These are phyloP conservation scores for Pangasianodon gigas DNA, from an alignment of 2,113 vertebrate genomes.

Conservation along the genomic window DNA sequence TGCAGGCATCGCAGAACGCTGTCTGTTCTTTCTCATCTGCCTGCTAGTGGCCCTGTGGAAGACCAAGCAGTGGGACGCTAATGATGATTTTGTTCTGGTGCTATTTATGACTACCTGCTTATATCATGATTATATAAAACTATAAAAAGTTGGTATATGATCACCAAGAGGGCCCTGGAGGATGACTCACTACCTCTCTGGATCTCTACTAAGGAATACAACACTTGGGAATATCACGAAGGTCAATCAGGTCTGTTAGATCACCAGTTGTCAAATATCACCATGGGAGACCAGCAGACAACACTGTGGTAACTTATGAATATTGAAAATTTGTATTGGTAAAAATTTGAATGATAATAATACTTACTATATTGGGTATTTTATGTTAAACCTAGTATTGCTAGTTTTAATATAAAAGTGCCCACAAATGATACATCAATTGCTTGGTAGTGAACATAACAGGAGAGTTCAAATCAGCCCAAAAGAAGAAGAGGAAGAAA, in stretches of 20 bases:
- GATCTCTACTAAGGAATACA: background rate
- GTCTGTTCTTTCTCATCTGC: slow-evolving; percentile 16
- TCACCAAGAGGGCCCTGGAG: background rate
- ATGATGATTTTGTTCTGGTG: slow-evolving; percentile 1
- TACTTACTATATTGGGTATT: background rate
- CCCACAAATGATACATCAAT: background rate
- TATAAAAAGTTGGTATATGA: background rate
- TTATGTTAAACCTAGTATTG: too few relatives aligned
- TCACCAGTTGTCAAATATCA: too few relatives aligned
- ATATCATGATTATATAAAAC: background rate
- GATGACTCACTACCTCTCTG: background rate
- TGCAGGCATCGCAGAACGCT: background rate
- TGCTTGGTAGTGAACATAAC: background rate
- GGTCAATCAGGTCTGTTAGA: background rate
- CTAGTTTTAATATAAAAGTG: background rate
- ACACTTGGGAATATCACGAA: background rate
- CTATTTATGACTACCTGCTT: background rate
- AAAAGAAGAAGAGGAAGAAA: background rate
- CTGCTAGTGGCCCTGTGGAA: background rate
- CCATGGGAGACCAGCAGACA: background rate
- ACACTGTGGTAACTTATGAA: background rate
- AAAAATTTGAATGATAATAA: too few relatives aligned
- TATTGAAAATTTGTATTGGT: background rate
- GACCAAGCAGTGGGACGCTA: background rate
- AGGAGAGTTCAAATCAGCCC: background rate